These are phyloP conservation scores for Sterrhoptilus dennistouni DNA, from an alignment of 2,113 vertebrate species.

Conservation along the genomic window DNA sequence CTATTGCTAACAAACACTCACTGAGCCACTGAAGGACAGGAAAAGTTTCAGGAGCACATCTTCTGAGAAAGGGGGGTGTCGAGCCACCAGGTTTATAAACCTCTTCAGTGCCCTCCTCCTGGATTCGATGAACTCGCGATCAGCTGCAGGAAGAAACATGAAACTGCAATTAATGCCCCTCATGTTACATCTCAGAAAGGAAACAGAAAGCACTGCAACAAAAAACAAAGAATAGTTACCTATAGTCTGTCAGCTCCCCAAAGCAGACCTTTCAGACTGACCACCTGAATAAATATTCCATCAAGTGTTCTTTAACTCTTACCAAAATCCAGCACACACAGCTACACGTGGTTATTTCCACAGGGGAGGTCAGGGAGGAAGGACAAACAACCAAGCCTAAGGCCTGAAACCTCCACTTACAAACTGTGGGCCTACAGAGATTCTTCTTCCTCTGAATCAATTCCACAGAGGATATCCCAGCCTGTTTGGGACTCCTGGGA, in stretches of 20 bases:
- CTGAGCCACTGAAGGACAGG: conserved; percentile 90
- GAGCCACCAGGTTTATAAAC: conserved; percentile 92
- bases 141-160: conserved; percentile 74
- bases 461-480: background rate
- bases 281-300: background rate
- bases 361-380: background rate
- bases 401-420: background rate
- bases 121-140: conserved; percentile 93
- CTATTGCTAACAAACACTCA: conserved; percentile 67
- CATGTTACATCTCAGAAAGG: background rate
- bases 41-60: conserved; percentile 91
- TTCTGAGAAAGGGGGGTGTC: conserved; percentile 91
- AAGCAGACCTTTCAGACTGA: background rate
- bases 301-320: background rate
- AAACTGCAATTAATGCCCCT: background rate
- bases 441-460: background rate
- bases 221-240: background rate
- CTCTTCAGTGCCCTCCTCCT: conserved; percentile 86
- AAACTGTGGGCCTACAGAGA: background rate
- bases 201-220: background rate
- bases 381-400: background rate
- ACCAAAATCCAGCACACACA: background rate
- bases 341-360: background rate
- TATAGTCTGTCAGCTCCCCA: background rate
- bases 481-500: background rate